A percentile compares a stretch with the other conserved stretches of the same genome.
Evolutionary conservation across 2,113 vertebrate species (phyloP).

Genomic region (Paratilapia polleni): DNA sequence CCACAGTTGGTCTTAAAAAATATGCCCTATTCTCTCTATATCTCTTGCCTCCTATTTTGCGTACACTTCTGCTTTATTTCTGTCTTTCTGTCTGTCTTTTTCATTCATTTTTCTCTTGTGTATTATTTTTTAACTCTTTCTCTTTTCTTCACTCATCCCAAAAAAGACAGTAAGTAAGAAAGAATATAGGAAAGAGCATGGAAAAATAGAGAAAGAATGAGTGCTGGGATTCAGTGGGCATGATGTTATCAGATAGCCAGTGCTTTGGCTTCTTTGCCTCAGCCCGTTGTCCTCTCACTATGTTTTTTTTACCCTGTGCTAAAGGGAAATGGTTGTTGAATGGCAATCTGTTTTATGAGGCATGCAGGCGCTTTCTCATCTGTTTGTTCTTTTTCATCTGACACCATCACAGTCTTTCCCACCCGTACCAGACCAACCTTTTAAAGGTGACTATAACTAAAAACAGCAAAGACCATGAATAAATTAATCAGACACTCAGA

Average conservation of each 20-base stretch:
- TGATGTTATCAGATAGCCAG: conserved; percentile 72
- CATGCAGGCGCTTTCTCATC: conserved; percentile 68
- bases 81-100: not conserved
- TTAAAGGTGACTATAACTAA: conserved; percentile 56
- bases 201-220: conserved; percentile 34
- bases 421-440: conserved; percentile 45
- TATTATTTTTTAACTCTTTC: not conserved
- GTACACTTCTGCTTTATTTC: not conserved
- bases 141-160: not conserved
- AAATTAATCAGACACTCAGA: conserved; percentile 62
- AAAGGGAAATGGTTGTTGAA: conserved; percentile 70
- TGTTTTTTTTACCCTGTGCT: conserved; percentile 62
- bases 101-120: not conserved
- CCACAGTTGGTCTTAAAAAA: conserved; percentile 59
- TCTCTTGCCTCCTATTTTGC: conserved; percentile 14
- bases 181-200: not conserved
- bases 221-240: conserved; percentile 56
- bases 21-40: conserved; percentile 25
- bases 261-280: conserved; percentile 57
- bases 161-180: conserved; percentile 8
- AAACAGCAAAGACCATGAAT: conserved; percentile 43
- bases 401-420: conserved; percentile 29
- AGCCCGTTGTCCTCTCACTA: conserved; percentile 70
- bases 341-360: conserved; percentile 77
- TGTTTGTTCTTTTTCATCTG: conserved; percentile 62